Percentiles rank a stretch among this genome's conserved stretches.
These are phyloP conservation scores for Therioaphis trifolii DNA, from an alignment of 2,888 invertebrate genomes.

Conservation along the genomic window DNA sequence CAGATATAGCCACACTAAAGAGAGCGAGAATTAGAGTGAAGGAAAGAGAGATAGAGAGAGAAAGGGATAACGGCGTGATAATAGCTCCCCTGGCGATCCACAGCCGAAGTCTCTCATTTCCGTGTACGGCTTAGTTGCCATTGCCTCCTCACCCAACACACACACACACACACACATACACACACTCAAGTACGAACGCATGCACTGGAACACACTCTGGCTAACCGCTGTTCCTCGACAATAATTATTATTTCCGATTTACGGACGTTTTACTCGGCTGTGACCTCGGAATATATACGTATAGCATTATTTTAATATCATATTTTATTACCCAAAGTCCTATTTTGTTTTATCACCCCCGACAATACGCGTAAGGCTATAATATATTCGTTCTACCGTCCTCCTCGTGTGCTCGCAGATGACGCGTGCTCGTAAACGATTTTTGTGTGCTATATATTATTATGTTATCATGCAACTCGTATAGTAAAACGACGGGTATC, in stretches of 20 bases:
- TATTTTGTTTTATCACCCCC: background rate
- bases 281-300: background rate
- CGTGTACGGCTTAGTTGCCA: background rate
- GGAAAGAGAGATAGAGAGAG: background rate
- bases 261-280: conserved; percentile 1
- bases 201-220: background rate
- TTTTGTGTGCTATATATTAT: background rate
- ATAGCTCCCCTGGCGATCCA: conserved; percentile 50
- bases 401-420: background rate
- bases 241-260: conserved; percentile 45
- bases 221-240: background rate
- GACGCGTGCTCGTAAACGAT: background rate
- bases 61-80: conserved; percentile 4
- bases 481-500: too few species aligned
- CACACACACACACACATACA: background rate
- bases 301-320: background rate
- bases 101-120: conserved; percentile 9
- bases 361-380: background rate
- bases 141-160: background rate
- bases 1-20: background rate
- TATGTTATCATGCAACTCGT: background rate
- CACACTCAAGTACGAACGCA: too few species aligned
- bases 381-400: too few species aligned
- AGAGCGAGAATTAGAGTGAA: background rate
- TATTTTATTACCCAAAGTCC: too few species aligned